Percentiles rank a stretch among this genome's conserved stretches.
phyloP scores from a whole-genome alignment of 37 sponge, comb jelly and placozoan species.

The Eunapius fragilis region DNA sequence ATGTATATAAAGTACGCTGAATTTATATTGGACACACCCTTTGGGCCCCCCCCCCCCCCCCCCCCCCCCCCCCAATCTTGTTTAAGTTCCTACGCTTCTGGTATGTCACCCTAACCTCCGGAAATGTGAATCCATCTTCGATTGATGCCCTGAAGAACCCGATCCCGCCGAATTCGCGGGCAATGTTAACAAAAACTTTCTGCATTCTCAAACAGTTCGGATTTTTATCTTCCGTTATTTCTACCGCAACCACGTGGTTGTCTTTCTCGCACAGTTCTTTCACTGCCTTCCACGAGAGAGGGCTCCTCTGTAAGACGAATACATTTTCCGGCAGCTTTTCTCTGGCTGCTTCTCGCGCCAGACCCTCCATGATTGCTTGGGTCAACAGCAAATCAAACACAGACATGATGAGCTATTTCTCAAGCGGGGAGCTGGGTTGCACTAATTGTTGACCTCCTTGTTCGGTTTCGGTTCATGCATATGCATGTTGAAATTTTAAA shows the following conservation, averaged over 20 bases:
- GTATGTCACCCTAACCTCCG: slow-evolving; percentile 24
- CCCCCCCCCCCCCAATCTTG: too few relatives aligned
- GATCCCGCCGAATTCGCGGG: slow-evolving; percentile 42
- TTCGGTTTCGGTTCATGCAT: too few relatives aligned
- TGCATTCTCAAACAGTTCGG: slow-evolving; percentile 24
- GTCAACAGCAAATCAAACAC: slow-evolving; percentile 64
- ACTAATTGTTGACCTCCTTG: too few relatives aligned
- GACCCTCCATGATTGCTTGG: slow-evolving; percentile 59
- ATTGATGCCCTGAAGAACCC: slow-evolving; percentile 45
- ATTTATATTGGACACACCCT: too few relatives aligned
- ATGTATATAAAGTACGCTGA: background rate
- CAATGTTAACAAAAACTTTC: slow-evolving; percentile 42
- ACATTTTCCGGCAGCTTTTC: slow-evolving; percentile 64
- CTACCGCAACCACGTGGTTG: slow-evolving; percentile 68
- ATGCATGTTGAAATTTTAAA: too few relatives aligned
- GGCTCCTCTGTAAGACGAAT: slow-evolving; percentile 51
- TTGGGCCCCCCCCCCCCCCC: too few relatives aligned
- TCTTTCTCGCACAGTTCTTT: slow-evolving; percentile 49
- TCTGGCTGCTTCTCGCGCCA: slow-evolving; percentile 32
- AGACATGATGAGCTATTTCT: background rate
- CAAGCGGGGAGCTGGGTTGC: background rate
- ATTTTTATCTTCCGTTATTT: slow-evolving; percentile 31
- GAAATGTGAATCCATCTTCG: slow-evolving; percentile 34
- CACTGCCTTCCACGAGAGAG: slow-evolving; percentile 39
- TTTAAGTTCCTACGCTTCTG: too few relatives aligned